Percentiles rank a stretch among this genome's conserved stretches.
These are phyloP conservation scores for Orchestia grillus DNA, from an alignment of 1,140 invertebrate genomes.

Conservation along the genomic window DNA sequence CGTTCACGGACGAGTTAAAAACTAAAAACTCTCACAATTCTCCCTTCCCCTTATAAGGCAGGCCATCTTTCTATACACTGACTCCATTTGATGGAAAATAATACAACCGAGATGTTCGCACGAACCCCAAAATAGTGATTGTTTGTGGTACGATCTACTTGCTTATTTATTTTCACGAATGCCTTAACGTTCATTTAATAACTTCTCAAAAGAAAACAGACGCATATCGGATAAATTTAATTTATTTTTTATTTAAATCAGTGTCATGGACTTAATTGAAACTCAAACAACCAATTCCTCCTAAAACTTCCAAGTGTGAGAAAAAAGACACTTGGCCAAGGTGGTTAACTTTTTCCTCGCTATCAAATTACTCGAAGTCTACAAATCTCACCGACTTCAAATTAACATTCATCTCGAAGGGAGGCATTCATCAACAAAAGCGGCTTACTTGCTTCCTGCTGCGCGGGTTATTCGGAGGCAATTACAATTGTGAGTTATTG, in stretches of 20 bases:
- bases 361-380: constrained; percentile 29
- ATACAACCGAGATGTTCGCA: not conserved
- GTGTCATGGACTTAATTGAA: not conserved
- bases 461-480: constrained; percentile 13
- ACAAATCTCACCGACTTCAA: constrained; percentile 43
- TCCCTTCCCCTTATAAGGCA: not conserved
- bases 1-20: not conserved
- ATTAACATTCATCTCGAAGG: constrained; percentile 42
- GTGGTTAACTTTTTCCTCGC: not conserved
- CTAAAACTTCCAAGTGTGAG: not conserved
- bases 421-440: constrained; percentile 24
- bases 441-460: constrained; percentile 51
- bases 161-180: not conserved
- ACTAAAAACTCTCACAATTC: not conserved
- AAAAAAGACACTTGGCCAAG: not conserved
- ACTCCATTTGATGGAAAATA: not conserved
- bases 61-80: not conserved
- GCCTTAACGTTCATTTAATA: no score
- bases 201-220: no score
- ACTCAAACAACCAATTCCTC: not conserved
- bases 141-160: not conserved
- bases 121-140: not conserved
- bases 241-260: not conserved
- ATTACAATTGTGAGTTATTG: constrained; percentile 56
- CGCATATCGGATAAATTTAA: no score